phyloP scores from a whole-genome alignment of 2,797 vertebrate genomes.

The Petrocephalus sullivani region DNA sequence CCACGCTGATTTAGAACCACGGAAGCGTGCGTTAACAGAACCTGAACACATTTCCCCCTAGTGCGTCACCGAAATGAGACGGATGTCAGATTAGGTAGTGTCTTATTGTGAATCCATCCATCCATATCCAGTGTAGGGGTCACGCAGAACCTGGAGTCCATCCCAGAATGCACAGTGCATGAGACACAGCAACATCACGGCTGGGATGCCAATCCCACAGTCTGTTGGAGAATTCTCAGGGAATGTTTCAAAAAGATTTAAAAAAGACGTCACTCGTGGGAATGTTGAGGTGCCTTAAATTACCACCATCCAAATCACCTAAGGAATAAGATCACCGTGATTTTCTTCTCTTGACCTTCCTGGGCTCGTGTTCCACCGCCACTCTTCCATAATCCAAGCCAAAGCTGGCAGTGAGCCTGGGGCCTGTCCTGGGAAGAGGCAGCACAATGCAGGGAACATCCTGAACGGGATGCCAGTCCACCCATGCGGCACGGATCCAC shows the following conservation, averaged over 20 bases:
- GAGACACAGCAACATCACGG: neutral
- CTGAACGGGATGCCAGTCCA: neutral
- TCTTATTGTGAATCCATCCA: neutral
- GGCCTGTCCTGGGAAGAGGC: neutral
- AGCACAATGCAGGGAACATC: neutral
- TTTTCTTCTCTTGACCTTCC: neutral
- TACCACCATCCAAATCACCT: neutral
- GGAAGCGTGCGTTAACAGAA: neutral
- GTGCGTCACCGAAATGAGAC: neutral
- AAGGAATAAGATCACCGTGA: neutral
- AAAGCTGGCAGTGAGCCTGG: neutral
- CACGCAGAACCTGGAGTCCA: neutral
- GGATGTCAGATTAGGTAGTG: neutral
- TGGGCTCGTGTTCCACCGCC: neutral
- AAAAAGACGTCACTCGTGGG: neutral
- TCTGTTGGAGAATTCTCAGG: neutral
- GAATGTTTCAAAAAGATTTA: neutral
- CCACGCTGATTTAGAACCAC: neutral
- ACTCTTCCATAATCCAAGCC: neutral
- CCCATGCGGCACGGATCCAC: neutral
- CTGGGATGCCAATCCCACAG: neutral
- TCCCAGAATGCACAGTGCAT: neutral
- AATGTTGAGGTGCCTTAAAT: neutral
- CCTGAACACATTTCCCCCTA: neutral
- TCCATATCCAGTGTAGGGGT: neutral